Conservation (phyloP, 2,797 vertebrate species). For the Enteromius radiatus region DNA sequence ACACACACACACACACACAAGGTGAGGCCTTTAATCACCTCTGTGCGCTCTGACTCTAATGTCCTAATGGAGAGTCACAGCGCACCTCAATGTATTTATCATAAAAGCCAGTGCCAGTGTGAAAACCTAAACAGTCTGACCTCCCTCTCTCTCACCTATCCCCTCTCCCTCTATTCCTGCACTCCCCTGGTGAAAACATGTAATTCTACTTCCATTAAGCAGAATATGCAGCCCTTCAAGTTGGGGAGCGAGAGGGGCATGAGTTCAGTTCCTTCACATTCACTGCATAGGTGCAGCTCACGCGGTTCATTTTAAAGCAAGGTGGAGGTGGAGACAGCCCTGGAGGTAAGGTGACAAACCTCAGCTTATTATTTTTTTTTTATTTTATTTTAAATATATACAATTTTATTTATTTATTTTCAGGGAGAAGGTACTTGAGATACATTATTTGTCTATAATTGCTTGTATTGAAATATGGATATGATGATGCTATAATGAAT, state of each 20-base stretch:
- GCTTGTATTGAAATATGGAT: conserved; percentile 37
- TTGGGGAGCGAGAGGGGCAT: conserved; percentile 59
- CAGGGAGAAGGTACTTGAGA: conserved; percentile 7
- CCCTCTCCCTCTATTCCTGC: conserved; percentile 30
- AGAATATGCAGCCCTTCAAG: conserved; percentile 65
- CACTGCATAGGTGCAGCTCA: conserved; percentile 42
- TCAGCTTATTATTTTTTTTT: not conserved
- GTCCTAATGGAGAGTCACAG: conserved; percentile 51
- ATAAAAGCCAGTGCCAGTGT: conserved; percentile 57
- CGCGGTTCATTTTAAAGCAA: conserved; percentile 55
- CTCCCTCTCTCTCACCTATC: conserved; percentile 42
- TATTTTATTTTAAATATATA: conserved; percentile 32
- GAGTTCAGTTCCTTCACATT: conserved; percentile 62
- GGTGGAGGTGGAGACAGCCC: conserved; percentile 49
- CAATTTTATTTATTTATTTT: conserved; percentile 48
- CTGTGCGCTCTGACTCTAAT: conserved; percentile 42
- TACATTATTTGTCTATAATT: conserved; percentile 56
- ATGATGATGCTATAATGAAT: conserved; percentile 50
- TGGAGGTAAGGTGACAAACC: conserved; percentile 62
- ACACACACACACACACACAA: conserved; percentile 35
- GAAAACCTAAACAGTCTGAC: conserved; percentile 61
- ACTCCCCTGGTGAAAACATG: conserved; percentile 59
- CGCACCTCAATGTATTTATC: conserved; percentile 60
- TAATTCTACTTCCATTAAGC: conserved; percentile 67
- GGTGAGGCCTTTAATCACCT: conserved; percentile 55